These are phyloP conservation scores for Polydrusus pterygomalis DNA, from an alignment of 2,888 invertebrate genomes.

Conservation along the genomic window DNA sequence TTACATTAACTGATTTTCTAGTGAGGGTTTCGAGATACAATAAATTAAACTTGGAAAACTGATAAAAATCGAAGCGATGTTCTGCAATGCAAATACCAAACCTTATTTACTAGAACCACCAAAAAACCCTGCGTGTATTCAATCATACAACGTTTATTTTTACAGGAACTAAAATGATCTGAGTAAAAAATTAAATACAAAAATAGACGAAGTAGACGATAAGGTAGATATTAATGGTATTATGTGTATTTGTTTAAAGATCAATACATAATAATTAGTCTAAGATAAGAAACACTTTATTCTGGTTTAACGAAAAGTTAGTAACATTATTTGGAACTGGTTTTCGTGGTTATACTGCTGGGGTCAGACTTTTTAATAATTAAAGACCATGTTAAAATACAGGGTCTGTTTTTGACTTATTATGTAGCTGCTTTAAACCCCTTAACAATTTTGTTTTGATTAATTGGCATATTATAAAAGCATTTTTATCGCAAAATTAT, in stretches of 20 bases:
- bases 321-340: background rate
- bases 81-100: too few relatives aligned
- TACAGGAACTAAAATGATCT: background rate
- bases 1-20: too few relatives aligned
- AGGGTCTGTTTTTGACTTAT: background rate
- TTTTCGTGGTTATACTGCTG: background rate
- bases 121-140: background rate
- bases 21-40: too few relatives aligned
- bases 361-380: background rate
- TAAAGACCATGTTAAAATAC: background rate
- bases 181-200: slow-evolving; percentile 8
- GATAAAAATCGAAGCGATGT: too few relatives aligned
- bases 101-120: background rate
- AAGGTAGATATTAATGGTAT: slow-evolving; percentile 7
- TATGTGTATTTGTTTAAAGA: slow-evolving; percentile 15
- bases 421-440: background rate
- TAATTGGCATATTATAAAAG: background rate
- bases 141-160: background rate
- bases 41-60: too few relatives aligned
- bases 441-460: too few relatives aligned
- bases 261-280: slow-evolving; percentile 16
- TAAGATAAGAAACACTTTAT: slow-evolving; percentile 20
- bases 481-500: too few relatives aligned
- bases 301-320: slow-evolving; percentile 4
- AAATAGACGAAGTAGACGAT: slow-evolving; percentile 10